These are phyloP conservation scores for Ophiothrix spiculata DNA, from an alignment of 35 echinoderm and acorn worm species.

Conservation along the genomic window DNA sequence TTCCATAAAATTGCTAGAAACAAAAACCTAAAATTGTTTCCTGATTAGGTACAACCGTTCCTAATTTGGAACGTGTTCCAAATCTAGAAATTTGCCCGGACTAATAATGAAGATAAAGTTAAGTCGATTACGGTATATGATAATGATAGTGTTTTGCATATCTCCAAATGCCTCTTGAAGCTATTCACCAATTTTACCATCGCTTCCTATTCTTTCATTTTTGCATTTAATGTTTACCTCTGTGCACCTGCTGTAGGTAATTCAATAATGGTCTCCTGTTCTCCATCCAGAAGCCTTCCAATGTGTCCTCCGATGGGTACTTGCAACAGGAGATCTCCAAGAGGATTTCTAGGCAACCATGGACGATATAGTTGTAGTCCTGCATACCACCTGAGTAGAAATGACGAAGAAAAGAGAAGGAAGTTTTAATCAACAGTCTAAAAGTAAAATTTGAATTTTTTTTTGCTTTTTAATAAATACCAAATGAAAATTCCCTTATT, in stretches of 20 bases:
- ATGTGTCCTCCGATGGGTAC: conserved; percentile 27
- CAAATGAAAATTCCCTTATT: no score
- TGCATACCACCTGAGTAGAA: conserved; percentile 97
- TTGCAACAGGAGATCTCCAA: conserved; percentile 84
- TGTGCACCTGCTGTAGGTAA: conserved; percentile 74
- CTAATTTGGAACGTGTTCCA: no score
- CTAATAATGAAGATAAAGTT: no score
- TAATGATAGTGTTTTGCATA: background rate
- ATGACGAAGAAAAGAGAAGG: no score
- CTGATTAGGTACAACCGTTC: background rate
- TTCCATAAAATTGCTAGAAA: no score
- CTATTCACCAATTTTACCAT: background rate
- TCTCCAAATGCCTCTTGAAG: background rate
- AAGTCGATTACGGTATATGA: background rate
- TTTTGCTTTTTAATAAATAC: no score
- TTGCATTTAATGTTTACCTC: no score
- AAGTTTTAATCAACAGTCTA: no score
- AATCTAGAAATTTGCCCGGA: no score
- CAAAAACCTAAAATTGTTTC: no score
- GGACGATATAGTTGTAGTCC: conserved; percentile 77
- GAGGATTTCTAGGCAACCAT: conserved; percentile 74
- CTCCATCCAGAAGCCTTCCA: conserved; percentile 64
- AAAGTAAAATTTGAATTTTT: no score
- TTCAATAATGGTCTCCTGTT: conserved; percentile 56
- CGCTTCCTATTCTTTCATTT: background rate